Conservation (phyloP, 2,113 vertebrate genomes). For the Meriones unguiculatus region DNA sequence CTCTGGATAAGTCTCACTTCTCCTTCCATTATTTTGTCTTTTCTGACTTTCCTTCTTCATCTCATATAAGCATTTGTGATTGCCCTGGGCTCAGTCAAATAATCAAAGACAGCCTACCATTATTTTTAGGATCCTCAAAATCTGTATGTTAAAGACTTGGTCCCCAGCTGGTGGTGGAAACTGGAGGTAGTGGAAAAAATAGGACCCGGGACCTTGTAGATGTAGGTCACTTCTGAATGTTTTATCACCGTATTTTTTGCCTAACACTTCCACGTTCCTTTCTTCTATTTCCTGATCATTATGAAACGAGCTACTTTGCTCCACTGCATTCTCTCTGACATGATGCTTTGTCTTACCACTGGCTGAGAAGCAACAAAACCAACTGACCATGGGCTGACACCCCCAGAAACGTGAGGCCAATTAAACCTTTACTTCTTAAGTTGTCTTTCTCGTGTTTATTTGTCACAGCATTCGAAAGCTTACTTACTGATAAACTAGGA, state of each 20-base stretch:
- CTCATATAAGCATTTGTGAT: not conserved
- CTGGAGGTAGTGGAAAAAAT: not conserved
- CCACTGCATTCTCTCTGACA: not conserved
- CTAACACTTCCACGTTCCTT: rapidly evolving
- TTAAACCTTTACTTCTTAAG: not conserved
- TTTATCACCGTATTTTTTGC: not conserved
- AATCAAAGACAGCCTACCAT: not conserved
- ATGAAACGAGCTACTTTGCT: not conserved
- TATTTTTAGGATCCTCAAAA: not conserved
- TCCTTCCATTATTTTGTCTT: not conserved
- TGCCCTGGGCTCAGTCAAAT: not conserved
- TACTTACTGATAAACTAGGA: not conserved
- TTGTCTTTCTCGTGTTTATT: not conserved
- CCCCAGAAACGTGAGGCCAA: not conserved
- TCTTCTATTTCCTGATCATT: not conserved
- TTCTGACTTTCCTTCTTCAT: not conserved
- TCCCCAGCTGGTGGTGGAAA: not conserved
- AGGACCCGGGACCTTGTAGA: too few species aligned
- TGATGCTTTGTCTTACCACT: not conserved
- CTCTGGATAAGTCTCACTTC: not conserved
- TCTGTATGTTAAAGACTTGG: not conserved
- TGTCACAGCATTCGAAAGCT: too few species aligned
- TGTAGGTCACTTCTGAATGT: not conserved
- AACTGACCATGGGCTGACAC: not conserved
- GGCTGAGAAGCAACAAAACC: not conserved